Evolutionary conservation across 1,140 invertebrate genomes (phyloP), one percentile per base, ranked within the genome.

Genomic region (Heliconius melpomene): DNA sequence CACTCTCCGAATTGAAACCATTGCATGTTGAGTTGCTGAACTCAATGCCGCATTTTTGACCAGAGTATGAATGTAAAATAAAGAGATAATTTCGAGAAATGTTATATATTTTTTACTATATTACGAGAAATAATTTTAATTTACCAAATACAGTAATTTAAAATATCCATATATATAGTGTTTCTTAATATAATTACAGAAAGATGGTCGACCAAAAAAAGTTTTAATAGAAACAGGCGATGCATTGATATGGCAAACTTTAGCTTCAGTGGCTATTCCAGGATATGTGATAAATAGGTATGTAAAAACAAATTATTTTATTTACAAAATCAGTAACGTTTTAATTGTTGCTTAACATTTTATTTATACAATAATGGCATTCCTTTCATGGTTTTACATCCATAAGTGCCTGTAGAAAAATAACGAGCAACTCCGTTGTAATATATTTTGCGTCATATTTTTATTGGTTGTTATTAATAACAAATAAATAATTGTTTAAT

Each of bases 241-340:
- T 93, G 98, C 98, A 0, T 94, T 99, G 13, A 87, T 98, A 5
- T 99, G 98, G 99, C 98, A 99, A 93, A 96, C 97, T 73, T 95
- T 99, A 74, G 99, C 98, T 9, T 99, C 98, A 6, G 97, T 99
- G 3, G 95, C 97, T 32, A 97, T 99, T 83, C 98, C 99, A 32
- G 99, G 99, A 29, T 96, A 98, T 79, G 97, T 97, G 11, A 99
- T 99, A 77, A 99, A 99, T 93, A 94, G 95, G 95, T 95, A 87
- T 46, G 18, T 71, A 23, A 23, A 60, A 36, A 36, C 1, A 36
- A 36, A 29, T 29, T 36, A 36, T 36, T 36, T 36, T 36, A 6
- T 36, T 36, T 36, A 36, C 7, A 36, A 36, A 36, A 36, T 7
- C 32, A 36, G 32, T 36, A 36, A 36, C 32, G 6, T 36, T 36